Conservation (phyloP, 2,797 vertebrate species). For the Gastrophryne carolinensis region DNA sequence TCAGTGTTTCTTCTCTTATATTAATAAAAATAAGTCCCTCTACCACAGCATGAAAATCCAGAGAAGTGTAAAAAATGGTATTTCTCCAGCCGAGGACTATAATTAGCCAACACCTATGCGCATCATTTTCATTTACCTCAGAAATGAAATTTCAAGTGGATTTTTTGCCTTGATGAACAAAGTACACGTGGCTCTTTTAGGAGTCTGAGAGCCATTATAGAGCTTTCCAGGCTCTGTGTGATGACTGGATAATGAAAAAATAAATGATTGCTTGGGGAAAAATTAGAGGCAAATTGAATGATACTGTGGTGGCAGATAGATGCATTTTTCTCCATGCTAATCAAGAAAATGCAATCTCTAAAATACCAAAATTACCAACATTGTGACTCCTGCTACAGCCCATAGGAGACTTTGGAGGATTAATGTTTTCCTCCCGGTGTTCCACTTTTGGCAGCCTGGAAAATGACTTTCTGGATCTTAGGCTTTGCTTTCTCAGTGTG, state of each 20-base stretch:
- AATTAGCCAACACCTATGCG: neutral
- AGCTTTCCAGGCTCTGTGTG: conserved; percentile 16
- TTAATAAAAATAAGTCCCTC: neutral
- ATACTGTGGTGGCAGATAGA: conserved; percentile 38
- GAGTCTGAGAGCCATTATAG: conserved; percentile 24
- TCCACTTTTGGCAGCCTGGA: conserved; percentile 13
- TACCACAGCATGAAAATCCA: no score
- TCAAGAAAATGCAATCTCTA: conserved; percentile 42
- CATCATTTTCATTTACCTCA: conserved; percentile 30
- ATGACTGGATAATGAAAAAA: conserved; percentile 45
- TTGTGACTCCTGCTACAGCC: conserved; percentile 22
- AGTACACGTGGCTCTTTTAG: conserved; percentile 7
- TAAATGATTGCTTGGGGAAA: conserved; percentile 42
- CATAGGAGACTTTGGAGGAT: conserved; percentile 34
- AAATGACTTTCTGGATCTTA: conserved; percentile 21
- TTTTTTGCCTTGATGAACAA: conserved; percentile 35
- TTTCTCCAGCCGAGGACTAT: neutral
- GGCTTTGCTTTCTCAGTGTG: conserved; percentile 1
- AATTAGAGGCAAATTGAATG: conserved; percentile 49
- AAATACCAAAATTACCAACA: conserved; percentile 37
- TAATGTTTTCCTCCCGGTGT: conserved; percentile 20
- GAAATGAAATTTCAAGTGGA: conserved; percentile 18
- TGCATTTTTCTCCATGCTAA: conserved; percentile 36
- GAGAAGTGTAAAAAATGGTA: neutral
- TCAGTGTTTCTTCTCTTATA: neutral